These are phyloP conservation scores for Cheilosia variabilis DNA, from an alignment of 2,888 invertebrate genomes.

Conservation along the genomic window DNA sequence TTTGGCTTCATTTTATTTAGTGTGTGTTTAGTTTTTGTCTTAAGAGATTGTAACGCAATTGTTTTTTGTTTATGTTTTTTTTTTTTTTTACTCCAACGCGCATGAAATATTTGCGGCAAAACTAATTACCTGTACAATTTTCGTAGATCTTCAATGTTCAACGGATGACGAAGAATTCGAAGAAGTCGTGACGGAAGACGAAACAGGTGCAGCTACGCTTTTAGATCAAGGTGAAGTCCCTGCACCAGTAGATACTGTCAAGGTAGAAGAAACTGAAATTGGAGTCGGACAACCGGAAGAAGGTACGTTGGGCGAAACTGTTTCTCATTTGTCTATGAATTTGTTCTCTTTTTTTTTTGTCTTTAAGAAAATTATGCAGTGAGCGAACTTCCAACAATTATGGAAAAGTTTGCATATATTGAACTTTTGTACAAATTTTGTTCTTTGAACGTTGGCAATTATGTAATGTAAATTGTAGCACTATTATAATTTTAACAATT, in stretches of 20 bases:
- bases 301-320: slow-evolving; percentile 38
- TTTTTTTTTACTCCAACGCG: neutral
- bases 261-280: slow-evolving; percentile 60
- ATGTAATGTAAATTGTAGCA: too few species aligned
- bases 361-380: slow-evolving; percentile 34
- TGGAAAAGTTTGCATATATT: neutral
- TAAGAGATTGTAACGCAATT: neutral
- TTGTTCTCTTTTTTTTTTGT: slow-evolving; percentile 7
- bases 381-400: slow-evolving; percentile 32
- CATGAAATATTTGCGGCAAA: neutral
- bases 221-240: slow-evolving; percentile 81
- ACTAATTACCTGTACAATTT: slow-evolving; percentile 46
- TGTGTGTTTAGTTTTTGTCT: slow-evolving; percentile 11
- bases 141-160: slow-evolving; percentile 88
- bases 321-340: neutral
- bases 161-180: slow-evolving; percentile 89
- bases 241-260: slow-evolving; percentile 16
- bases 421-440: too few species aligned
- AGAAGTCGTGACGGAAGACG: slow-evolving; percentile 86
- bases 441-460: too few species aligned
- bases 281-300: slow-evolving; percentile 64
- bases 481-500: too few species aligned
- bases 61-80: slow-evolving; percentile 8
- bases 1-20: slow-evolving; percentile 34
- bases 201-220: slow-evolving; percentile 84